phyloP scores from a whole-genome alignment of 2,797 vertebrate species.

The Gallinago nigripennis region DNA sequence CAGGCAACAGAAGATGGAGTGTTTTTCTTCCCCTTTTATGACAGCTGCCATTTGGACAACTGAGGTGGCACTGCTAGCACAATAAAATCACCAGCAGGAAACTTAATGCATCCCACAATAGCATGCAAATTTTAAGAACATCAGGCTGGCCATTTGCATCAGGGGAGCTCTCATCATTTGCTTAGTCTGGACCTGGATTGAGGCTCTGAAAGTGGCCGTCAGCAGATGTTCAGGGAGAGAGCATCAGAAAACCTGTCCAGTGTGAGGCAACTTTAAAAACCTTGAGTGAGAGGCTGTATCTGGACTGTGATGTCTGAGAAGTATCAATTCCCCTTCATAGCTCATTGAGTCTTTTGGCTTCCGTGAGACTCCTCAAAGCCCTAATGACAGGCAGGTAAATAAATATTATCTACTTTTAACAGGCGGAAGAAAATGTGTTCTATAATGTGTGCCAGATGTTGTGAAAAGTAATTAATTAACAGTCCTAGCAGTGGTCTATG shows the following conservation, averaged over 20 bases:
- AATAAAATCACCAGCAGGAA: neutral
- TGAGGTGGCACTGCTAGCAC: neutral
- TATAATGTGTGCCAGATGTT: constrained; percentile 32
- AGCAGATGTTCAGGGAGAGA: constrained; percentile 10
- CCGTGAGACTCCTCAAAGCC: neutral
- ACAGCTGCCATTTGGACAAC: neutral
- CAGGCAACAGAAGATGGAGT: neutral
- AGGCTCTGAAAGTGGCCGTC: neutral
- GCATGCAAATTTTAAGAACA: neutral
- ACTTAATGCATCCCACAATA: neutral
- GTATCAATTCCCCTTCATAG: neutral
- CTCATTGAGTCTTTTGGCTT: constrained; percentile 17
- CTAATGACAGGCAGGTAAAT: constrained; percentile 28
- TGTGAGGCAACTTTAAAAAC: neutral
- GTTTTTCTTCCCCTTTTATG: constrained; percentile 11
- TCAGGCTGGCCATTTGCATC: neutral
- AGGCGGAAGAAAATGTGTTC: neutral
- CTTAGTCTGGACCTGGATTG: neutral
- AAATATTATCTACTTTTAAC: constrained; percentile 26
- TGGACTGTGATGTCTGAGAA: neutral
- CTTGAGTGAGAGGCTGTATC: neutral
- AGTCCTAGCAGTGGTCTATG: neutral
- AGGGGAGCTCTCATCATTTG: neutral
- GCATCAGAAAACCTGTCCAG: neutral
- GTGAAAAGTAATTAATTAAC: constrained; percentile 26